Percentiles rank a stretch among this genome's conserved stretches.
phyloP scores from a whole-genome alignment of 30 jellyfish, hydroid and myxozoan genomes.

The Hydractinia echinata region DNA sequence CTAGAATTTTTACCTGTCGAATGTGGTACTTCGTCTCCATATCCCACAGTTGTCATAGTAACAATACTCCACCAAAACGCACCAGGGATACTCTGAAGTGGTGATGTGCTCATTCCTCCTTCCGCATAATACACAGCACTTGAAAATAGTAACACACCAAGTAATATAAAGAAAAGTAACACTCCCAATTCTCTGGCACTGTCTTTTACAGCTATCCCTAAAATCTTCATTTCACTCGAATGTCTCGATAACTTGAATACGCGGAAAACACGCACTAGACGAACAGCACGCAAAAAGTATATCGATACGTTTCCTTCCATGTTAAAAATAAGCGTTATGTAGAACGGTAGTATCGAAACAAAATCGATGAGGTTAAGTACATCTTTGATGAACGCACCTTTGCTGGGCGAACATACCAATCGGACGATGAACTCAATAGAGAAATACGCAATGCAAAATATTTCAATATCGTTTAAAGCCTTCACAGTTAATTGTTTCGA shows the following conservation, averaged over 20 bases:
- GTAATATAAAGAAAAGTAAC: constrained; percentile 75
- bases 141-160: constrained; percentile 84
- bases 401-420: constrained; percentile 68
- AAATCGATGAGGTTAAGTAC: constrained; percentile 74
- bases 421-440: constrained; percentile 72
- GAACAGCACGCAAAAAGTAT: constrained; percentile 80
- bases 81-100: constrained; percentile 78
- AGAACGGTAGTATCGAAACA: constrained; percentile 85
- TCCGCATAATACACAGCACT: constrained; percentile 98
- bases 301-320: constrained; percentile 64
- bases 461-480: constrained; percentile 47
- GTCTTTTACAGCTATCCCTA: constrained; percentile 85
- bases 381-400: constrained; percentile 55
- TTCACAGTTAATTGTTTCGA: constrained; percentile 7
- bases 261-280: constrained; percentile 94
- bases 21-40: constrained; percentile 93
- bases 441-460: constrained; percentile 71
- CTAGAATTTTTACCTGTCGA: constrained; percentile 50
- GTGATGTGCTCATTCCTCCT: constrained; percentile 56
- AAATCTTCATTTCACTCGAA: constrained; percentile 92
- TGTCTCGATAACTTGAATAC: constrained; percentile 88
- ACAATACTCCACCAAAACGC: constrained; percentile 99
- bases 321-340: constrained; percentile 49
- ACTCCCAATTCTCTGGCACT: constrained; percentile 91
- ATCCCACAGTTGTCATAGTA: constrained; percentile 98